phyloP scores from a whole-genome alignment of 2,888 invertebrate genomes.

The Leucophenga montana region DNA sequence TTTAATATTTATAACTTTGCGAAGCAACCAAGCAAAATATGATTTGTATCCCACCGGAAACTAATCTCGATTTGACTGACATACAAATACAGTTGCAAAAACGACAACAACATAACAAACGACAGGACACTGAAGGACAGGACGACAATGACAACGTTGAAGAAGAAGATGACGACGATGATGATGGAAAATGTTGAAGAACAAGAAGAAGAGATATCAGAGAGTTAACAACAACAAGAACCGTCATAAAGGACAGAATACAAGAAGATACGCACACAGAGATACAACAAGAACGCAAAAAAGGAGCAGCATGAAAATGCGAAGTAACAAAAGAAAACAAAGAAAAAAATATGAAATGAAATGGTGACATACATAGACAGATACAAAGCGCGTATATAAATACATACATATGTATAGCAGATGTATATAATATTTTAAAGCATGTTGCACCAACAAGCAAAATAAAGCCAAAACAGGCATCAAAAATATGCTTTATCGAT shows the following conservation, averaged over 20 bases:
- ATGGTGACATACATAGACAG: constrained; percentile 18
- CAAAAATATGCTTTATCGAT: constrained; percentile 62
- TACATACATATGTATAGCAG: constrained; percentile 28
- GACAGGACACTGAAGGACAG: constrained; percentile 37
- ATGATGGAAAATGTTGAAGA: not conserved
- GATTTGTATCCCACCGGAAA: constrained; percentile 65
- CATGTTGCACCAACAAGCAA: constrained; percentile 63
- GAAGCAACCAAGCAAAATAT: constrained; percentile 63
- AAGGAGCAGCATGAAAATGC: constrained; percentile 26
- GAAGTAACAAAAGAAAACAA: no score
- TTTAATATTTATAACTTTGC: constrained; percentile 60
- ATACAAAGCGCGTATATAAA: constrained; percentile 22
- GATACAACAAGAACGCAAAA: constrained; percentile 22
- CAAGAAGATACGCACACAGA: constrained; percentile 42
- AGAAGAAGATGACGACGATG: not conserved
- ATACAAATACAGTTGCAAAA: constrained; percentile 35
- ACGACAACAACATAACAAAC: constrained; percentile 18
- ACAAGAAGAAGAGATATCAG: no score
- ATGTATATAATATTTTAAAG: constrained; percentile 49
- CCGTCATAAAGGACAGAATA: constrained; percentile 39
- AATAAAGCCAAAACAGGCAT: not conserved
- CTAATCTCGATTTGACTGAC: constrained; percentile 63
- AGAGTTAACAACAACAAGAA: not conserved
- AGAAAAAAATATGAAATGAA: constrained; percentile 2
- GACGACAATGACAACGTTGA: constrained; percentile 36